Evolutionary conservation across 92 coral and sea anemone species (phyloP).

Genomic region (Siderastrea siderea): DNA sequence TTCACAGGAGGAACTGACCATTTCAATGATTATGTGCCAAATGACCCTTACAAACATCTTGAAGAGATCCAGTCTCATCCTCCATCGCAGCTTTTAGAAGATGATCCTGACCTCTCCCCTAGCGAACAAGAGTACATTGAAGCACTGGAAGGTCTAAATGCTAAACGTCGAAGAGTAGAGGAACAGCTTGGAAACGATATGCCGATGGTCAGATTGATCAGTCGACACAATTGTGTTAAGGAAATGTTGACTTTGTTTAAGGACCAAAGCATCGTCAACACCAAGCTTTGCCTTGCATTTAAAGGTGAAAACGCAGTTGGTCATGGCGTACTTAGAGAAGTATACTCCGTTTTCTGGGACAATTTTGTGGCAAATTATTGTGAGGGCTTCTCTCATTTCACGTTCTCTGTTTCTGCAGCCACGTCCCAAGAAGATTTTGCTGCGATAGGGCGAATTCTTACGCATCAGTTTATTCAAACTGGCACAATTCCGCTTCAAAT

Average conservation of each 20-base stretch:
- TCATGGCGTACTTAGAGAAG: conserved; percentile 74
- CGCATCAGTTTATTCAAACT: conserved; percentile 71
- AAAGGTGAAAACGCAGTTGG: conserved; percentile 68
- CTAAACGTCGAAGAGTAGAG: conserved; percentile 12
- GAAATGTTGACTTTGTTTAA: conserved; percentile 59
- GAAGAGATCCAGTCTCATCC: conserved; percentile 5
- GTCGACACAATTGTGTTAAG: conserved; percentile 64
- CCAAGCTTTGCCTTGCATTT: conserved; percentile 41
- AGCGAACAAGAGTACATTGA: conserved; percentile 19
- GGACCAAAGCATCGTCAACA: conserved; percentile 26
- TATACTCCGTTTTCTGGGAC: conserved; percentile 73
- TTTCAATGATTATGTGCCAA: background rate
- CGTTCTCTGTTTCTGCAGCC: conserved; percentile 57
- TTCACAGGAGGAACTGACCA: background rate
- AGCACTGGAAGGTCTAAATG: conserved; percentile 15
- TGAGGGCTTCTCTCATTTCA: conserved; percentile 68
- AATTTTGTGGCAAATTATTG: conserved; percentile 62
- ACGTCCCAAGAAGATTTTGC: conserved; percentile 50
- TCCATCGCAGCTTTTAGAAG: conserved; percentile 54
- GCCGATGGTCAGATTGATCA: background rate
- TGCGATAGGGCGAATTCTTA: conserved; percentile 66
- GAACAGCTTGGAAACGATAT: background rate
- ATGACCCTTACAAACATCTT: background rate
- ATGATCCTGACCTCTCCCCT: conserved; percentile 27
- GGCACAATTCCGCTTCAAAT: conserved; percentile 76